phyloP scores from a whole-genome alignment of 2,113 vertebrate genomes.

The Donacobius atricapilla region DNA sequence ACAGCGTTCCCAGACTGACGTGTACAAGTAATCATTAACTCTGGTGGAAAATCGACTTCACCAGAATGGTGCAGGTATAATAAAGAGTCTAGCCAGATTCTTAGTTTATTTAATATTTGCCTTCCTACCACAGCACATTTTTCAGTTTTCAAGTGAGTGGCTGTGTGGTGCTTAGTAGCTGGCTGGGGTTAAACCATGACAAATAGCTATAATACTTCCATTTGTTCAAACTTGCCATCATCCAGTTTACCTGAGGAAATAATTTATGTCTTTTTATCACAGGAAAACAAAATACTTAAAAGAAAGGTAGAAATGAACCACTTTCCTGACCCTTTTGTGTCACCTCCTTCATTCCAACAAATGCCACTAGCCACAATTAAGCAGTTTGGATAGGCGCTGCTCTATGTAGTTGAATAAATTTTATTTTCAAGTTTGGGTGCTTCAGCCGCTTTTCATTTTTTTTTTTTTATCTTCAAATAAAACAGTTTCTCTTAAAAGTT shows the following conservation, averaged over 20 bases:
- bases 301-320: not conserved
- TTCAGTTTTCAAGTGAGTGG: not conserved
- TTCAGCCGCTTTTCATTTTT: not conserved
- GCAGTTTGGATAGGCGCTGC: not conserved
- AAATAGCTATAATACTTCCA: not conserved
- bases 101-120: not conserved
- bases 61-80: not conserved
- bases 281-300: not conserved
- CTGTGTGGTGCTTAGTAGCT: not conserved
- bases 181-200: not conserved
- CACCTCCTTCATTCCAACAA: not conserved
- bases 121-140: not conserved
- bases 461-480: not conserved
- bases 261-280: not conserved
- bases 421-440: not conserved
- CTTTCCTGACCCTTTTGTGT: not conserved
- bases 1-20: not conserved
- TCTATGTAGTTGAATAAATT: not conserved
- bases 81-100: not conserved
- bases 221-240: not conserved
- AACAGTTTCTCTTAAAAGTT: not conserved
- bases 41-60: not conserved
- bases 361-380: not conserved
- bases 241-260: not conserved
- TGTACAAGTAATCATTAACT: constrained; percentile 29